Percentiles rank a stretch among this genome's conserved stretches.
Evolutionary conservation across 2,797 vertebrate genomes (phyloP).

Genomic region (Artibeus jamaicensis): DNA sequence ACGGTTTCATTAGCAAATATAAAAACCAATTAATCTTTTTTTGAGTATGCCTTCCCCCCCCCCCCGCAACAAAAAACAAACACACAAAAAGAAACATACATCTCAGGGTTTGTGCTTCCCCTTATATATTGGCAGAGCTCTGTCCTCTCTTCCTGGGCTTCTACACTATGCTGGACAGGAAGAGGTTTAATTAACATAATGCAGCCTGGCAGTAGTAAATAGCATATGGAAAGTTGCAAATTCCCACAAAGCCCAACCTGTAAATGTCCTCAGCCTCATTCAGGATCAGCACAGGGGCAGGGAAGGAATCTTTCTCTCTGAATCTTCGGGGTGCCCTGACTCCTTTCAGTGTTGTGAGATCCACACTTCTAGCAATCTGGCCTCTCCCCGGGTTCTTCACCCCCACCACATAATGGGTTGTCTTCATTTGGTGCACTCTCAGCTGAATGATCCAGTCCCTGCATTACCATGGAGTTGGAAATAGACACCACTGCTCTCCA

Average conservation of each 20-base stretch:
- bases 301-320: slow-evolving; percentile 34
- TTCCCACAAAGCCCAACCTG: slow-evolving; percentile 8
- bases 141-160: neutral
- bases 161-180: neutral
- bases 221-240: slow-evolving; percentile 54
- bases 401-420: slow-evolving; percentile 10
- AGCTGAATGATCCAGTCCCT: slow-evolving; percentile 49
- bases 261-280: neutral
- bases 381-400: slow-evolving; percentile 26
- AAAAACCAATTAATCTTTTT: slow-evolving; percentile 5
- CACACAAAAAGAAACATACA: neutral
- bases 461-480: slow-evolving; percentile 43
- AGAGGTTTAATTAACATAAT: slow-evolving; percentile 62
- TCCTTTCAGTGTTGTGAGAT: neutral
- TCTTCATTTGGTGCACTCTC: slow-evolving; percentile 34
- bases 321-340: neutral
- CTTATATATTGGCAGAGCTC: neutral
- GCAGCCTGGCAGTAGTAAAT: slow-evolving; percentile 16
- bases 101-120: neutral
- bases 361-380: slow-evolving; percentile 42
- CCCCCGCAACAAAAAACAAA: neutral
- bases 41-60: neutral
- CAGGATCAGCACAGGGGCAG: neutral
- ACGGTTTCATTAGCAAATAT: neutral
- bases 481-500: neutral